These are phyloP conservation scores for Unio delphinus DNA, from an alignment of 2,888 invertebrate genomes.

Conservation along the genomic window DNA sequence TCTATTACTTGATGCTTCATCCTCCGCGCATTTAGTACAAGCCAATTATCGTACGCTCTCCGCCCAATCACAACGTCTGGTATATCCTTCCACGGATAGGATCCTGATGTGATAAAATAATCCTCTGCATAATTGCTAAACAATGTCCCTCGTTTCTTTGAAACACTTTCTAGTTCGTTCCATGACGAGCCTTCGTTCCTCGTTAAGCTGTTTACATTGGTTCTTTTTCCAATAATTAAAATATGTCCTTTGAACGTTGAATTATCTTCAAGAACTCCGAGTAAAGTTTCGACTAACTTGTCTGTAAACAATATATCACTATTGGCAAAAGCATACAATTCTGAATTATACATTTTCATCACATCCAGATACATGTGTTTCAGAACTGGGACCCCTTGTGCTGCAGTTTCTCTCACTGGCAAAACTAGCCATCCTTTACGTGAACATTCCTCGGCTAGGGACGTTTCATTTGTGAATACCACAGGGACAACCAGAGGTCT, in stretches of 20 bases:
- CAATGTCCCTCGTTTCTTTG: constrained; percentile 40
- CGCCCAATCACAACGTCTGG: constrained; percentile 61
- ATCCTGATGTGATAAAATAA: constrained; percentile 53
- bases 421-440: constrained; percentile 43
- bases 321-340: constrained; percentile 58
- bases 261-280: constrained; percentile 12
- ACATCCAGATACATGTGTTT: constrained; percentile 58
- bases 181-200: constrained; percentile 34
- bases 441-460: constrained; percentile 24
- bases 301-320: constrained; percentile 59
- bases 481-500: constrained; percentile 44
- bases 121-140: constrained; percentile 56
- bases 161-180: constrained; percentile 25
- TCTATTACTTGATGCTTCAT: constrained; percentile 47
- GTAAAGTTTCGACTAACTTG: constrained; percentile 37
- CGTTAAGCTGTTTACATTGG: constrained; percentile 52
- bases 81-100: constrained; percentile 55
- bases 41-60: constrained; percentile 62
- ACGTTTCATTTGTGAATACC: constrained; percentile 44
- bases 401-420: constrained; percentile 36
- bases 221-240: constrained; percentile 44
- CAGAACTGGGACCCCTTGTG: constrained; percentile 52
- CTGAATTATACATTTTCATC: constrained; percentile 40
- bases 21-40: constrained; percentile 51
- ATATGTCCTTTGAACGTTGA: constrained; percentile 21